A percentile compares a stretch with the other conserved stretches of the same genome.
Conservation (phyloP, 2,797 vertebrate species). For the Microctenopoma stevenorrisi region DNA sequence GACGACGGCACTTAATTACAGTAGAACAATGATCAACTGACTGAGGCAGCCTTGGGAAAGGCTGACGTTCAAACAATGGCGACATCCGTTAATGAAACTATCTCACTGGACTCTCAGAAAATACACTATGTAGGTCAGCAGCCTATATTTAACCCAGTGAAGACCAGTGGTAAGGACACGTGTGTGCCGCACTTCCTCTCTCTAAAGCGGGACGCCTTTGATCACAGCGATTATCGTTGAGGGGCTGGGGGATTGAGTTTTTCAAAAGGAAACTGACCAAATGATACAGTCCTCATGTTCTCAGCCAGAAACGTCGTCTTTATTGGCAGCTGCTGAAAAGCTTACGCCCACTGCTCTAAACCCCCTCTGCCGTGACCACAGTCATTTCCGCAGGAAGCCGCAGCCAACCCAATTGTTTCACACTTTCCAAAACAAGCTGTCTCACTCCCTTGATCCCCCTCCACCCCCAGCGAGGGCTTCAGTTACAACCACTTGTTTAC, state of each 20-base stretch:
- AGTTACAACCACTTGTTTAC: constrained; percentile 11
- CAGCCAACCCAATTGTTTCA: constrained; percentile 62
- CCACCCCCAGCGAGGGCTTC: neutral
- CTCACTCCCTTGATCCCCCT: constrained; percentile 34
- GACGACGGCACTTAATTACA: constrained; percentile 30
- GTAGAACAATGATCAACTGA: constrained; percentile 34
- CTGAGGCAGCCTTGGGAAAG: neutral
- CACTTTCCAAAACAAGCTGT: constrained; percentile 66
- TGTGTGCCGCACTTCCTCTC: constrained; percentile 61
- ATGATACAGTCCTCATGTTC: neutral
- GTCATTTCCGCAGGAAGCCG: constrained; percentile 76
- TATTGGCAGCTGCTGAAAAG: constrained; percentile 17
- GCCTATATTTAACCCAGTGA: constrained; percentile 65
- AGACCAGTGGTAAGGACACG: constrained; percentile 14
- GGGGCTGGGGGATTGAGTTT: neutral
- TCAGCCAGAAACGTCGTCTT: neutral
- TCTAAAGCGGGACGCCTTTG: constrained; percentile 61
- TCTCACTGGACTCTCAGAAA: constrained; percentile 13
- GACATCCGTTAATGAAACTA: constrained; percentile 27
- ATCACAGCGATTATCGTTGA: constrained; percentile 60
- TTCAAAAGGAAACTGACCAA: constrained; percentile 12
- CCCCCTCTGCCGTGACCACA: constrained; percentile 60
- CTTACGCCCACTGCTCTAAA: constrained; percentile 21
- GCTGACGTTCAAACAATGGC: neutral
- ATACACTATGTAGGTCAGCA: constrained; percentile 56